Conservation (phyloP, 2,888 invertebrate species). For the Neoitamus cyanurus region DNA sequence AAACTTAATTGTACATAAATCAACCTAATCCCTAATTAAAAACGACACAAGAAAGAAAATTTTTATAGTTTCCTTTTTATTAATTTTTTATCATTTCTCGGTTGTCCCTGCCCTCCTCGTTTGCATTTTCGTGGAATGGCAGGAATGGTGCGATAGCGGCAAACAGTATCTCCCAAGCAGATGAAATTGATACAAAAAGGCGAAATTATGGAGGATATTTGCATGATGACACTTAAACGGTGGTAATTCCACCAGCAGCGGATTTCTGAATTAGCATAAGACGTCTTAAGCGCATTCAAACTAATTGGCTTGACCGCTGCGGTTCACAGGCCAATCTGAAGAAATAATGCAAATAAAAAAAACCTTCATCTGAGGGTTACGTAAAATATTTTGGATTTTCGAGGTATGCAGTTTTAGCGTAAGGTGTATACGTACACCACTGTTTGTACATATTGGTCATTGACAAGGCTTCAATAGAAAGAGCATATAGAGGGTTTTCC, state of each 20-base stretch:
- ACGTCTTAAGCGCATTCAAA: background rate
- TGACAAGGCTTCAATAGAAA: too few relatives aligned
- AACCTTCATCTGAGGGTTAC: background rate
- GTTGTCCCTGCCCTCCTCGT: background rate
- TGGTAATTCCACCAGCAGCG: background rate
- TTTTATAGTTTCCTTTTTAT: conserved; percentile 44
- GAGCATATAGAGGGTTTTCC: too few relatives aligned
- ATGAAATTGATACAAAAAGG: conserved; percentile 31
- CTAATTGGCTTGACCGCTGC: conserved; percentile 13
- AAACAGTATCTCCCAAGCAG: background rate
- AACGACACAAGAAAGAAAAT: conserved; percentile 43
- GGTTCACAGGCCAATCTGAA: background rate
- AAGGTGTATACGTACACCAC: background rate
- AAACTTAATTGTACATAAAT: conserved; percentile 43
- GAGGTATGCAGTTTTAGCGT: background rate
- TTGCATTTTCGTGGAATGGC: background rate
- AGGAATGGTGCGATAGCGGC: background rate
- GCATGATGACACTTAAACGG: conserved; percentile 36
- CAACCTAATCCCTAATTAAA: conserved; percentile 45
- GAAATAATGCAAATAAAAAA: background rate
- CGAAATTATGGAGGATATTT: conserved; percentile 36
- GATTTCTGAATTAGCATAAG: conserved; percentile 38
- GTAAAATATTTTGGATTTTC: background rate
- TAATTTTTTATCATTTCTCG: conserved; percentile 35
- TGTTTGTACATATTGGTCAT: too few relatives aligned